Percentiles rank a stretch among this genome's conserved stretches.
phyloP scores from a whole-genome alignment of 2,113 vertebrate species.

The Galbula dea region DNA sequence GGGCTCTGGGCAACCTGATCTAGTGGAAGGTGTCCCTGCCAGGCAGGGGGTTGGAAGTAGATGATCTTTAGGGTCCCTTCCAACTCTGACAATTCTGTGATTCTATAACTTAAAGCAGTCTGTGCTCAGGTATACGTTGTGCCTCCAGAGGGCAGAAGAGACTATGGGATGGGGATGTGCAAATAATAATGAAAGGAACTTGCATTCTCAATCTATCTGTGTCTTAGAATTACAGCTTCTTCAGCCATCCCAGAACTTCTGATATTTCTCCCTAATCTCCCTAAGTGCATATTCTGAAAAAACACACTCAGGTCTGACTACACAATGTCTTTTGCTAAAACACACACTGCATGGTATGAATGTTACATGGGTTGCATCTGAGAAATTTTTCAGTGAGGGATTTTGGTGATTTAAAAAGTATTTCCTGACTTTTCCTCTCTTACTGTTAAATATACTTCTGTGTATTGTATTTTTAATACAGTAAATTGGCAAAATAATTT shows the following conservation, averaged over 20 bases:
- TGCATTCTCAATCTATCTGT: not conserved
- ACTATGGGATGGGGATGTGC: too few species aligned
- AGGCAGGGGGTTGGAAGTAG: too few species aligned
- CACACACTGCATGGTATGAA: accelerated
- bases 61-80: too few species aligned
- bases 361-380: not conserved
- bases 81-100: too few species aligned
- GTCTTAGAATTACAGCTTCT: not conserved
- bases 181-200: not conserved
- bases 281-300: not conserved
- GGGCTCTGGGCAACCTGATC: too few species aligned
- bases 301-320: too few species aligned
- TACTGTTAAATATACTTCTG: not conserved
- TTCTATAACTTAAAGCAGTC: not conserved
- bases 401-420: not conserved
- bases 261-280: not conserved
- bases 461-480: not conserved
- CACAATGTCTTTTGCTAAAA: not conserved
- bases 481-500: not conserved
- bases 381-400: not conserved
- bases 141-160: not conserved
- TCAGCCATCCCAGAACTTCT: not conserved
- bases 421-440: not conserved
- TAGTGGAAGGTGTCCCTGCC: too few species aligned
- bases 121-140: not conserved